Base-by-base conservation (phyloP, 2,888 invertebrate genomes). In the Cremastobaeus sp. region DNA sequence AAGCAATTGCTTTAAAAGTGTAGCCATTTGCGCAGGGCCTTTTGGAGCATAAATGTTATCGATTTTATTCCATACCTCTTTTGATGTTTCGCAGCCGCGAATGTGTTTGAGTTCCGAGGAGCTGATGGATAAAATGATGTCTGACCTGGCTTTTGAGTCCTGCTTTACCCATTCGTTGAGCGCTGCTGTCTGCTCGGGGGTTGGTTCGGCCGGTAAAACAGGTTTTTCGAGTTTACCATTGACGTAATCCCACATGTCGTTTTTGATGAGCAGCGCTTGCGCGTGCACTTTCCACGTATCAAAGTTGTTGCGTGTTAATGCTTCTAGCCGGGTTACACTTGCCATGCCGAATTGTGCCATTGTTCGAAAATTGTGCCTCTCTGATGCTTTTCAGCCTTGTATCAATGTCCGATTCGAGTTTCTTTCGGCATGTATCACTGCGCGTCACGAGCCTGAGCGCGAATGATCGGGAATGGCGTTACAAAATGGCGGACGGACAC, bases 241-340 rank as follows among this genome's bases (percentile, higher is more conserved):
- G 37, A 37, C 15, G 14, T 37, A 37, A 12, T 37, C 14, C 37
- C 37, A 37, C 11, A 15, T 37, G 15, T 37, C 37, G 37, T 37
- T 37, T 37, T 15, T 12, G 4, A 37, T 15, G 12, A 37, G 15
- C 15, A 37, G 15, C 4, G 37, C 37, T 14, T 37, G 4, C 9
- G 37, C 15, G 2, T 37, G 37, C 4, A 37, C 15, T 4, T 15
- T 4, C 11, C 15, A 37, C 14, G 15, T 14, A 37, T 37, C 15
- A 37, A 4, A 14, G 15, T 14, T 37, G 4, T 3, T 4, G 4
- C 15, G 2, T 15, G 37, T 37, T 5, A 37, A 15, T 3, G 4
- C 15, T 37, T 3, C 14, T 3, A 14, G 37, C 15, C 11, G 11
- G 2, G 15, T 37, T 37, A 3, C 14, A 8, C 25, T 5, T 3